Conservation (phyloP, 2,888 invertebrate species). For the Synergus japonicus region DNA sequence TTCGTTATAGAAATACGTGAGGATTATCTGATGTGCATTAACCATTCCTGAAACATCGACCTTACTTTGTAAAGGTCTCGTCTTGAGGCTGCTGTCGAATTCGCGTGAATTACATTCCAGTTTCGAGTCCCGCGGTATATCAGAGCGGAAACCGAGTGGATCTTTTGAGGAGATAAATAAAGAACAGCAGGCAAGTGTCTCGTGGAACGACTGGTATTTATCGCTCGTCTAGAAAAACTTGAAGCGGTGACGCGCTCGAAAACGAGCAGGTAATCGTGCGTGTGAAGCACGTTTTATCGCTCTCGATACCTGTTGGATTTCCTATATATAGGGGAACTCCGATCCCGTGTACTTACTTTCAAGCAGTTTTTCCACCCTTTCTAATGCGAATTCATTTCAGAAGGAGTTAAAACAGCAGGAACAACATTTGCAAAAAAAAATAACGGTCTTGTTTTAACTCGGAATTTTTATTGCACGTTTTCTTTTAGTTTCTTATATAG, state of each 20-base stretch:
- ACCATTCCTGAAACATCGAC: not conserved
- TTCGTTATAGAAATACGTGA: conserved; percentile 6
- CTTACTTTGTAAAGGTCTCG: not conserved
- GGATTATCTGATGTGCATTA: conserved; percentile 25
- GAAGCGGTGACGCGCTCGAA: conserved; percentile 47
- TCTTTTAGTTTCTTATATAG: no score
- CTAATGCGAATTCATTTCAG: conserved; percentile 22
- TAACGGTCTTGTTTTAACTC: not conserved
- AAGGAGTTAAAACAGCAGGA: not conserved
- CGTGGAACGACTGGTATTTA: conserved; percentile 56
- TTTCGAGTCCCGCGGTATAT: conserved; percentile 50
- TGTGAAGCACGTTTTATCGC: conserved; percentile 67
- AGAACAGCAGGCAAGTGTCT: conserved; percentile 51
- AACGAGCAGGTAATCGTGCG: conserved; percentile 56
- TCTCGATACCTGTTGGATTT: conserved; percentile 67
- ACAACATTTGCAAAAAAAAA: conserved; percentile 22
- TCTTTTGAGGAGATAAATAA: conserved; percentile 52
- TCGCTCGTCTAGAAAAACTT: conserved; percentile 56
- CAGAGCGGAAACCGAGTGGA: conserved; percentile 50
- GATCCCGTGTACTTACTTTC: conserved; percentile 52
- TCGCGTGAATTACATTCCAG: conserved; percentile 49
- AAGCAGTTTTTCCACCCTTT: conserved; percentile 44
- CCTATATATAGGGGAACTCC: conserved; percentile 60
- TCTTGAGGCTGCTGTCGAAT: conserved; percentile 18
- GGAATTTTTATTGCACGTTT: not conserved